Base-by-base conservation (phyloP, 1,140 invertebrate genomes). In the Anastatus disparis region DNA sequence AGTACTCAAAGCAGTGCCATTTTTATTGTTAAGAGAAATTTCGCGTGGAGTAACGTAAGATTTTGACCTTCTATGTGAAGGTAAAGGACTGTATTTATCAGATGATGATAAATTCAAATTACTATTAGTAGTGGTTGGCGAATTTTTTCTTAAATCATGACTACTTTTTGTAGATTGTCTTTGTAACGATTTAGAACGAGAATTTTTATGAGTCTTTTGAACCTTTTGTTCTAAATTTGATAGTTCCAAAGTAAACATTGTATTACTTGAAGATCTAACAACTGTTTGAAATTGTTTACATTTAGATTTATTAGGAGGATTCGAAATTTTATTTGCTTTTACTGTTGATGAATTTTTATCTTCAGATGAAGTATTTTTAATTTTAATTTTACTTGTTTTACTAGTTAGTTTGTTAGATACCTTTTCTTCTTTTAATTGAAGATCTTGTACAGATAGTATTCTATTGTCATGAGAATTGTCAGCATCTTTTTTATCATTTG, bases 101-200 rank as follows among this genome's bases (percentile, higher is more conserved):
- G 26, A 20, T 17, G 35, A n/a, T 22, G 40, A 58, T 13, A 72
- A 35, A 68, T 63, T 74, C 12, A 70, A 70, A 65, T 71, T 61
- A 69, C 69, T 75, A 48, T 68, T 71, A 1, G 58, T 10, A 58
- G 46, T 71, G 3, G 35, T n/a, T 31, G 63, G 38, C n/a, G 31
- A 46, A 26, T n/a, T 44, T 48, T 3, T 44, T 9, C 1, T 15
- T 26, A 48, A 4, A 7, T 67, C 42, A 12, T 15, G 15, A 58
- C 4, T 46, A 26, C 26, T 67, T 58, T 58, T 67, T 15, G 24
- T 7, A n/a, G 13, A 35, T 26, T 46, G 15, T 40, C 17, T 67
- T 58, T 44, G 65, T 22, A 20, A 1, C 22, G 12, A 7, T 3
- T 44, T 66, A 2, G 17, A 29, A 24, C 9, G 35, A 12, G 12